Evolutionary conservation across 2,797 vertebrate species (phyloP).

Genomic region (Scyliorhinus canicula): DNA sequence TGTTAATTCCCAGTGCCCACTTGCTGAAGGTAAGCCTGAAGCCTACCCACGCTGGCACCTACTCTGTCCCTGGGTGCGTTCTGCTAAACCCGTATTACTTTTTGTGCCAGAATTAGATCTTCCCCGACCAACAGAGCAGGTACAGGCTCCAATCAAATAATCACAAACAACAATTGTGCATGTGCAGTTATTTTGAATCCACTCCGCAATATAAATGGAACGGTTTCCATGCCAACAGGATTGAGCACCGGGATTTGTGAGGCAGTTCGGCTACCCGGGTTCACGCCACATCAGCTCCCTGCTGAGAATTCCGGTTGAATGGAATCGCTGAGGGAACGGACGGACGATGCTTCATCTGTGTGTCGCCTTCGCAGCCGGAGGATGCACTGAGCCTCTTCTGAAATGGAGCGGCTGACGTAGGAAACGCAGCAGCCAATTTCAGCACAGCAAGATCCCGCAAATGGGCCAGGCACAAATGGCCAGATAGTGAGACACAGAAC

Average conservation of each 20-base stretch:
- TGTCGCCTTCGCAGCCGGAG: background rate
- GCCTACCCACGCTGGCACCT: background rate
- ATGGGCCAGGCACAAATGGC: no score
- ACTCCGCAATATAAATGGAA: background rate
- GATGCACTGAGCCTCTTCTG: no score
- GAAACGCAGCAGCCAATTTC: background rate
- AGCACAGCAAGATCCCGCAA: background rate
- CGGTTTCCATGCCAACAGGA: constrained; percentile 7
- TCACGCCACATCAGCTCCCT: background rate
- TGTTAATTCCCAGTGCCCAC: background rate
- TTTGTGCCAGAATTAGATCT: background rate
- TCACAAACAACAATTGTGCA: background rate
- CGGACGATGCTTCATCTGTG: background rate
- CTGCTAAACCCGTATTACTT: background rate
- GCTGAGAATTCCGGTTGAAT: background rate
- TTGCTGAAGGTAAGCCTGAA: background rate
- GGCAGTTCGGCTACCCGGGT: background rate
- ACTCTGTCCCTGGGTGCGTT: background rate
- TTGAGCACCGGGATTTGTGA: background rate
- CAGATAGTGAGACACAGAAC: no score
- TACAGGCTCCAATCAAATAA: background rate
- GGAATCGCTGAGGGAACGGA: background rate
- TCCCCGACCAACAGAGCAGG: background rate
- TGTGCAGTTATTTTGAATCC: background rate
- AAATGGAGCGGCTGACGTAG: background rate